Evolutionary conservation across 2,797 vertebrate species (phyloP).

Genomic region (Heteromormyrus szaboi): DNA sequence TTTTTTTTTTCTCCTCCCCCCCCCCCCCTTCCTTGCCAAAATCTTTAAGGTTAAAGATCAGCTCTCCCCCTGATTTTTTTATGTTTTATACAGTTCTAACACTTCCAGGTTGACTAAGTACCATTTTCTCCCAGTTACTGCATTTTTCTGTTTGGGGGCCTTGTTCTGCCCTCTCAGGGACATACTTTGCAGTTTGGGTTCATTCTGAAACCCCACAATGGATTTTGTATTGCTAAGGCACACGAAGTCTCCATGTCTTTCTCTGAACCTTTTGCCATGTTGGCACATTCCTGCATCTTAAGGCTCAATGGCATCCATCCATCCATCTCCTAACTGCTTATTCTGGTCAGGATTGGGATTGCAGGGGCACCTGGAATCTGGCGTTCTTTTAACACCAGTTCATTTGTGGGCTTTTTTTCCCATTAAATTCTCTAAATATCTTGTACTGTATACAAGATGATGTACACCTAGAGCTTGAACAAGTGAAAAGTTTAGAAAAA

Average conservation of each 20-base stretch:
- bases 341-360: neutral
- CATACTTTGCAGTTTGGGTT: neutral
- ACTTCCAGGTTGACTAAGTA: constrained; percentile 49
- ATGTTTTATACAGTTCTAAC: constrained; percentile 29
- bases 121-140: constrained; percentile 29
- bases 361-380: constrained; percentile 31
- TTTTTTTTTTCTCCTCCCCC: neutral
- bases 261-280: constrained; percentile 34
- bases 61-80: neutral
- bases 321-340: neutral
- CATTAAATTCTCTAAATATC: constrained; percentile 8
- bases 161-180: constrained; percentile 24
- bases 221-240: neutral
- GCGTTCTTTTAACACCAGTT: constrained; percentile 55
- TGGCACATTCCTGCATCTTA: constrained; percentile 39
- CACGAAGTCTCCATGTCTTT: neutral
- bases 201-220: neutral
- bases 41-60: neutral
- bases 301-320: neutral
- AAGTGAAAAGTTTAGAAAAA: neutral
- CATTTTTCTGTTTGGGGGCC: constrained; percentile 45
- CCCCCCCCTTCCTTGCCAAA: neutral
- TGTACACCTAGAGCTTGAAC: neutral
- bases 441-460: neutral
- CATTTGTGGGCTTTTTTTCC: constrained; percentile 39